Evolutionary conservation across 2,113 vertebrate genomes (phyloP).

Genomic region (Cromileptes altivelis): DNA sequence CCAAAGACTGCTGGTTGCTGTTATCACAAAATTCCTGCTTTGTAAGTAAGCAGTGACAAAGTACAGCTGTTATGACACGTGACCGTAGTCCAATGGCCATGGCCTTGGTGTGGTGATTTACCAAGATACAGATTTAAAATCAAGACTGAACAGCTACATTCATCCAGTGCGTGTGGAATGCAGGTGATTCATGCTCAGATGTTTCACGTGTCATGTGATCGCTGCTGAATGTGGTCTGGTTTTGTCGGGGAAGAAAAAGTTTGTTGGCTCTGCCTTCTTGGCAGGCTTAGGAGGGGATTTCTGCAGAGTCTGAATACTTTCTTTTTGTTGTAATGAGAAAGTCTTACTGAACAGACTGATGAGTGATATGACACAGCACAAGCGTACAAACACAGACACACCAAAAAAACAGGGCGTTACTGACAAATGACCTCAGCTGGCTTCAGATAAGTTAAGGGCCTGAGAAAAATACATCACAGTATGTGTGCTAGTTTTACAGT

Average conservation of each 20-base stretch:
- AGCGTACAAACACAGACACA: background rate
- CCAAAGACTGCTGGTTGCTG: background rate
- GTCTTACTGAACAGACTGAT: conserved; percentile 14
- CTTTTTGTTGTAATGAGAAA: conserved; percentile 26
- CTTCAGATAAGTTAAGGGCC: background rate
- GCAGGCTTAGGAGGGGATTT: conserved; percentile 58
- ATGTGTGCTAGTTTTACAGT: background rate
- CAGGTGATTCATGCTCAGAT: conserved; percentile 39
- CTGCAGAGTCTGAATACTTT: conserved; percentile 42
- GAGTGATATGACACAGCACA: conserved; percentile 5
- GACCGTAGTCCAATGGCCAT: background rate
- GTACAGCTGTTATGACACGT: background rate
- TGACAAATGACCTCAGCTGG: conserved; percentile 4
- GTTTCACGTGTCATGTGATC: conserved; percentile 38
- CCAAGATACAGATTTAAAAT: background rate
- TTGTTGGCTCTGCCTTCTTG: conserved; percentile 53
- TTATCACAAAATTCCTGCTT: background rate
- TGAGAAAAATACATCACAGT: background rate
- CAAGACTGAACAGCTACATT: background rate
- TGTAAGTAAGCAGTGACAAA: conserved; percentile 4
- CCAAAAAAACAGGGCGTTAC: background rate
- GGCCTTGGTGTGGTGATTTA: background rate
- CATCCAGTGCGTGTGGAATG: background rate
- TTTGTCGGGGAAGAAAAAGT: conserved; percentile 10
- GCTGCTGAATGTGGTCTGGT: conserved; percentile 7